Conservation (phyloP, 2,797 vertebrate species). For the Moxostoma hubbsi region DNA sequence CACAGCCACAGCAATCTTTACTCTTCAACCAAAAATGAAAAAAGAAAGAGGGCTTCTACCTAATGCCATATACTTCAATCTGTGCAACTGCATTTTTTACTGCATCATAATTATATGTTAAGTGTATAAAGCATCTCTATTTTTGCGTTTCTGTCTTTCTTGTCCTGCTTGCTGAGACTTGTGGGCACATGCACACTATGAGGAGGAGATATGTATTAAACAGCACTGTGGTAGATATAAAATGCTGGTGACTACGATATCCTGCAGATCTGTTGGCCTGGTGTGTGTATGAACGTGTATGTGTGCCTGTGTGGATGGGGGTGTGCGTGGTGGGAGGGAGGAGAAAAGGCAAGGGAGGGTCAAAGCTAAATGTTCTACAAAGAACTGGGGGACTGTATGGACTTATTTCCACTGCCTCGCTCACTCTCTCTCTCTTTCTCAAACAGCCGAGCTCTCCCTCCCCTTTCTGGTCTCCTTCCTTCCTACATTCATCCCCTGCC, state of each 20-base stretch:
- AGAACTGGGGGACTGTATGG: conserved; percentile 86
- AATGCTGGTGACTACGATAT: conserved; percentile 78
- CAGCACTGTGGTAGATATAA: conserved; percentile 74
- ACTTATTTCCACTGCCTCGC: conserved; percentile 64
- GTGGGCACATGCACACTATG: conserved; percentile 77
- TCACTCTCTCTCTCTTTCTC: conserved; percentile 43
- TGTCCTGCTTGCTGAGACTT: conserved; percentile 79
- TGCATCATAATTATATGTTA: conserved; percentile 74
- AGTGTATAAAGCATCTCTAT: conserved; percentile 57
- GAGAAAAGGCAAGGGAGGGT: conserved; percentile 91
- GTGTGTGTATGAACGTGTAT: conserved; percentile 58
- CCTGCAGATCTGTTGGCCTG: conserved; percentile 81
- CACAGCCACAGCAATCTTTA: conserved; percentile 51
- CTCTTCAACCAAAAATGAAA: conserved; percentile 47
- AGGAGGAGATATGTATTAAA: conserved; percentile 75
- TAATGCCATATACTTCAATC: conserved; percentile 66
- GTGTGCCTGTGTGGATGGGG: conserved; percentile 45
- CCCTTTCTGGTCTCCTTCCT: conserved; percentile 39
- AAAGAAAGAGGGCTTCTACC: conserved; percentile 64
- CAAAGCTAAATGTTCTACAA: conserved; percentile 94
- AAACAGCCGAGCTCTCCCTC: conserved; percentile 50
- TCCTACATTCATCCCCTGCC: conserved; percentile 62
- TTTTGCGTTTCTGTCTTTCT: conserved; percentile 68
- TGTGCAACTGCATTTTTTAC: conserved; percentile 76
- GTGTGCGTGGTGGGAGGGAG: conserved; percentile 78